Evolutionary conservation across 2,888 invertebrate species (phyloP), one percentile per base, ranked within the genome.

Genomic region (Mylabris sibirica): DNA sequence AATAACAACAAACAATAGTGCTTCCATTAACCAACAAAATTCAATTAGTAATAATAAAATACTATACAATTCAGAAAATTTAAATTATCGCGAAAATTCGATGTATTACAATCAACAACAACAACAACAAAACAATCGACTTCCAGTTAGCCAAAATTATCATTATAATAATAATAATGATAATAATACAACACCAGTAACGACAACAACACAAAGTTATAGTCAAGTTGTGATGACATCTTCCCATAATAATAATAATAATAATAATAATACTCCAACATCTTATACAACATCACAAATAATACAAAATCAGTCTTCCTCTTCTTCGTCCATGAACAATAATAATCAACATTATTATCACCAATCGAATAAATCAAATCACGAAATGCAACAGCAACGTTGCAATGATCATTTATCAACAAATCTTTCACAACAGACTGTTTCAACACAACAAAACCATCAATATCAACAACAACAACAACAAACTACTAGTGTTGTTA

Each of bases 291-390:
- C 65, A 8, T 84, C 69, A 85, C 84, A 74, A 77, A 81, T 30
- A 77, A 81, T 30, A 63, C 84, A 85, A 61, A 77, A 81, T 34
- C 81, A 75, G 69, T 72, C 80, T 81, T 85, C 84, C 74, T 60
- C 44, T n/a, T 44, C 64, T n/a, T 44, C 64, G 14, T 30, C 30
- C 30, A 30, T 30, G n/a, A n/a, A n/a, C 30, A 30, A 30, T 30
- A 59, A 30, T 34, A 85, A 84, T 77, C 85, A 82, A 72, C 79
- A 71, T 24, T 84, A 70, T 74, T 83, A 70, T 82, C n/a, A 41
- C 14, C 83, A 74, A 72, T 20, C 68, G 38, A 70, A 49, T 38
- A 71, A 68, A 57, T 20, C 49, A 41, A 24, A 49, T 30, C 17
- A 59, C n/a, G 59, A 63, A 34, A 60, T 64, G 53, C 64, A 80